phyloP scores from a whole-genome alignment of 2,797 vertebrate species.

The Centropyge bicolor region DNA sequence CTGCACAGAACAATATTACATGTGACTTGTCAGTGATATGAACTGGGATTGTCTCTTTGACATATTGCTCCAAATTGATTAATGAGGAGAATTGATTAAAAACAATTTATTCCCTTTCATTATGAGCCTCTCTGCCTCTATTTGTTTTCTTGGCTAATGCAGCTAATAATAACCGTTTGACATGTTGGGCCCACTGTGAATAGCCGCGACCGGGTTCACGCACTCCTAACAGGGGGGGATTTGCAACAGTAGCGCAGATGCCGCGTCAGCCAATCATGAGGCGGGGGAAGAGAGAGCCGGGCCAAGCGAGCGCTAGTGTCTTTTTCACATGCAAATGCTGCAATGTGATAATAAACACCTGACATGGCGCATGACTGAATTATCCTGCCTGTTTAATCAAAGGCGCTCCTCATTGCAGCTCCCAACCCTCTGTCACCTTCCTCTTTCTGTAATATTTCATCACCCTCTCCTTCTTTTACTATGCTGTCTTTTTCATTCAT shows the following conservation, averaged over 20 bases:
- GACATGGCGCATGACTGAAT: conserved; percentile 87
- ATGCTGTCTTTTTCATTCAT: conserved; percentile 20
- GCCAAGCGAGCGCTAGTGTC: conserved; percentile 66
- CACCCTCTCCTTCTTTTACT: conserved; percentile 4
- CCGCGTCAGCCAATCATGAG: conserved; percentile 67
- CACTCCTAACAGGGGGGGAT: conserved; percentile 74
- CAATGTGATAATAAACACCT: conserved; percentile 90
- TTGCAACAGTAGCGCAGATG: conserved; percentile 79
- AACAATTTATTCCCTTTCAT: conserved; percentile 77
- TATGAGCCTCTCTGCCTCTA: conserved; percentile 71
- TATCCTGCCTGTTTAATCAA: conserved; percentile 86
- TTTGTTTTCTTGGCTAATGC: conserved; percentile 80
- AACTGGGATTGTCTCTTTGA: conserved; percentile 54
- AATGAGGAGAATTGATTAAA: conserved; percentile 78
- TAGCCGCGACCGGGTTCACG: conserved; percentile 78
- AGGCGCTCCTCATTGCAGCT: conserved; percentile 59
- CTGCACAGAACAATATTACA: conserved; percentile 7
- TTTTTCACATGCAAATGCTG: conserved; percentile 89
- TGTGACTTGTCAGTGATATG: conserved; percentile 38
- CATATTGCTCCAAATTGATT: conserved; percentile 73
- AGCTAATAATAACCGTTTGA: conserved; percentile 84
- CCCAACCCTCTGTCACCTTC: conserved; percentile 40
- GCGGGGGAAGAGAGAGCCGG: conserved; percentile 39
- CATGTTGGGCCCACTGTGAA: conserved; percentile 79
- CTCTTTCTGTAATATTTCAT: conserved; percentile 38